Evolutionary conservation across 2,888 invertebrate species (phyloP), one percentile per base, ranked within the genome.

Genomic region (Ophraella communa): DNA sequence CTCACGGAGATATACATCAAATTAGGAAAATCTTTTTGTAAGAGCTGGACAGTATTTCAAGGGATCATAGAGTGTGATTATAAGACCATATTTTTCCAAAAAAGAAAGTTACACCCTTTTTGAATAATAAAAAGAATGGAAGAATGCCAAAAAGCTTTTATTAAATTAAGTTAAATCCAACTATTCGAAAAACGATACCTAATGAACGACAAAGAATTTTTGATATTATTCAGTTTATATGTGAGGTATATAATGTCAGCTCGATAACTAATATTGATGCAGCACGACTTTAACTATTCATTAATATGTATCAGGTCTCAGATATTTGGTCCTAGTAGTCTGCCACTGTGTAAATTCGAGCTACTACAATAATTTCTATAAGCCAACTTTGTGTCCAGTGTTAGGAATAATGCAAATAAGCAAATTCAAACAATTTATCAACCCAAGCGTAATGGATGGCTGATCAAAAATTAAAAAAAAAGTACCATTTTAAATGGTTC

Each of bases 211-310:
- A 39, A 39, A 39, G 39, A 1, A 39, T 3, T 39, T 39, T 39
- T 39, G 39, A 39, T 39, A 39, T 39, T 39, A 39, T 39, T 39
- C 39, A 7, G 39, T 39, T 39, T 39, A 39, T 39, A 39, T 39
- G 39, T 39, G 14, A 39, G 39, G 39, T 39, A 39, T 39, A 39
- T 3, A 39, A 39, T 58, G 52, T 62, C 69, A 78, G 81, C 71
- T 73, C 61, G 52, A 63, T 58, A 64, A 20, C 42, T 58, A 71
- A 71, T 58, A 70, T 73, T 44, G 63, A 73, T 70, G 69, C 66
- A 64, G 72, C 71, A 42, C 57, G 73, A 42, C 65, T 44, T 44
- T 20, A 44, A 44, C 44, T 44, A 44, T 44, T 44, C 18, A 44
- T 44, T 44, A 44, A 44, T 44, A 44, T 20, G 8, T 44, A 44